A percentile compares a stretch with the other conserved stretches of the same genome.
These are phyloP conservation scores for Drosophila putrida DNA, from an alignment of 2,888 invertebrate species.

Conservation along the genomic window DNA sequence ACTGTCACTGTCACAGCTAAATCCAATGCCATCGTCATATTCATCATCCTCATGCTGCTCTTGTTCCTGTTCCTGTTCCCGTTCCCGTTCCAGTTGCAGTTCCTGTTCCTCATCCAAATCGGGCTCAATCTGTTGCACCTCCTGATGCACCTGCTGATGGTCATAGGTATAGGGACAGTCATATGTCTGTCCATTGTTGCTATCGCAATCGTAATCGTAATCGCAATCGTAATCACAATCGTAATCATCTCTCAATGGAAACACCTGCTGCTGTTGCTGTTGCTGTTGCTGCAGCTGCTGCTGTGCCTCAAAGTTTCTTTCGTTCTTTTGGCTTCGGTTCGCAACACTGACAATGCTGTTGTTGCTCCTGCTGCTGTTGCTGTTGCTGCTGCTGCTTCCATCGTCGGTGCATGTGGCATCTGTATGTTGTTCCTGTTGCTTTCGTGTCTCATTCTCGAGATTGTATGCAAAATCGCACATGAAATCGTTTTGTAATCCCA, in stretches of 20 bases:
- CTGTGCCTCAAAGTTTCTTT: conserved; percentile 24
- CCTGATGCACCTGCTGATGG: conserved; percentile 11
- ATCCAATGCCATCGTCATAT: conserved; percentile 69
- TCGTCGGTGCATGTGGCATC: not conserved
- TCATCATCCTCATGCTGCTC: conserved; percentile 57
- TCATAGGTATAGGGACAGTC: conserved; percentile 26
- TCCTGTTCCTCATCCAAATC: not conserved
- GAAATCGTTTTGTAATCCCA: conserved; percentile 84
- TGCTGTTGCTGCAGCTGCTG: no score
- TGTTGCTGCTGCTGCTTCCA: conserved; percentile 3
- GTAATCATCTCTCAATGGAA: conserved; percentile 28
- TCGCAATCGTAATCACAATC: conserved; percentile 55
- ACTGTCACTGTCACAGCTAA: conserved; percentile 75
- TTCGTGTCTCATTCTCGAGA: conserved; percentile 47
- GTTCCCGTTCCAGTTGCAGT: conserved; percentile 1
- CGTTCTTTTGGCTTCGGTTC: conserved; percentile 5
- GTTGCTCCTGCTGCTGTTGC: conserved; percentile 1
- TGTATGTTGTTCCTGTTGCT: conserved; percentile 10
- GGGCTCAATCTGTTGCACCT: not conserved
- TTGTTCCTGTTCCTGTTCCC: conserved; percentile 3
- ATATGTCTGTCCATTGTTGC: conserved; percentile 38
- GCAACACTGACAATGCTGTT: conserved; percentile 1
- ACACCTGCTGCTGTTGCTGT: conserved; percentile 23
- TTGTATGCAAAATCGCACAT: conserved; percentile 75
- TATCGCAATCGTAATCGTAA: conserved; percentile 52